Base-by-base conservation (phyloP, 2,888 invertebrate species). In the Tetrapedia diversipes region DNA sequence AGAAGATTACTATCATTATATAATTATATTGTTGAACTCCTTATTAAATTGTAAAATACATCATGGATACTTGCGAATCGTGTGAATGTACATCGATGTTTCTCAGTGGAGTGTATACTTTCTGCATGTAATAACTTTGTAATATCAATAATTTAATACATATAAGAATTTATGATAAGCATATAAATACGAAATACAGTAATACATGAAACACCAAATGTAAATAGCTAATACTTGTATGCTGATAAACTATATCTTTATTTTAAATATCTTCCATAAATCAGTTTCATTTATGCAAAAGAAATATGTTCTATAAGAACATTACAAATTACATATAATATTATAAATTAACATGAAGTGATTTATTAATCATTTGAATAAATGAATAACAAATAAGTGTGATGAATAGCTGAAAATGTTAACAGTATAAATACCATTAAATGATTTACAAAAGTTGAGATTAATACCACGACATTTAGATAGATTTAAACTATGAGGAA, bases 21-120 rank as follows among this genome's bases (percentile, higher is more conserved):
- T 56, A 67, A 60, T 37, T 65, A 66, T 29, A 72, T 78, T 80
- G 82, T 82, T 76, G 69, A 83, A 70, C 43, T 75, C 54, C 61
- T 71, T 72, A 72, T 69, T 66, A 64, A 71, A 70, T 60, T 83
- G 73, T 83, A 83, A 81, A 76, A 71, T 83, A 81, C 71, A 76
- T 49, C 53, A 64, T 43, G 56, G 61, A 72, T 70, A 67, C 70
- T 71, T 67, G 63, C 54, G 67, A 82, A 63, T 60, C 68, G 69
- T 70, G 63, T 76, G 72, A 77, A 79, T 76, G 67, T 69, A 72
- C 63, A 77, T 77, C 70, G 53, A 63, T 64, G 66, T 69, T 64
- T 56, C 39, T 72, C 57, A 54, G 43, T 53, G 51, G 56, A 72
- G 19, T 68, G 75, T 75, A 68, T 77, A 71, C 45, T 66, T 59